Conservation (phyloP, 2,888 invertebrate genomes). For the Sinodicranocentrus sp. region DNA sequence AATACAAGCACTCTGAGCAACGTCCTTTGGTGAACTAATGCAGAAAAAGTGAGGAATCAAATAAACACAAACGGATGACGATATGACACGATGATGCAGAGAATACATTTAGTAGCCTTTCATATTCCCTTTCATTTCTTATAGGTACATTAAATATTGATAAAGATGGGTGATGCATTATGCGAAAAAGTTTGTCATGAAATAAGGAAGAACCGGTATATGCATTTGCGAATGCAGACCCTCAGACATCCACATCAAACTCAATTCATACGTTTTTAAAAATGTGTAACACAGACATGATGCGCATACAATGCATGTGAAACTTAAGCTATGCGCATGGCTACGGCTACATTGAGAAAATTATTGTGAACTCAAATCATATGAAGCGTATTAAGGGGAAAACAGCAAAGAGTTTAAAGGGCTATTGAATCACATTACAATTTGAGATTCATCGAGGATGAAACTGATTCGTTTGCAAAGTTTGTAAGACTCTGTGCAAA, state of each 20-base stretch:
- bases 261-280: conserved; percentile 3
- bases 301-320: conserved; percentile 21
- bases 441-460: too few relatives aligned
- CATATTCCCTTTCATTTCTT: conserved; percentile 34
- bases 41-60: conserved; percentile 51
- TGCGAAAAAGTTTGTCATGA: conserved; percentile 38
- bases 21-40: conserved; percentile 43
- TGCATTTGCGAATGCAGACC: conserved; percentile 16
- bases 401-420: too few relatives aligned
- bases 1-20: conserved; percentile 39
- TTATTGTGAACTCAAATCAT: too few relatives aligned
- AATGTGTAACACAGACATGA: conserved; percentile 26
- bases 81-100: conserved; percentile 8
- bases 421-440: too few relatives aligned
- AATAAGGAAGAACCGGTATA: conserved; percentile 53
- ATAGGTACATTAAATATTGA: conserved; percentile 15
- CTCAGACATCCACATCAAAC: neutral
- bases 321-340: too few relatives aligned
- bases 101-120: neutral
- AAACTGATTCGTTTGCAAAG: too few relatives aligned
- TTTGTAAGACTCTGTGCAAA: too few relatives aligned
- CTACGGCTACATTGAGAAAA: too few relatives aligned
- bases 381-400: too few relatives aligned
- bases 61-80: conserved; percentile 16
- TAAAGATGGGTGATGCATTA: conserved; percentile 33